Evolutionary conservation across 2,113 vertebrate species (phyloP).

Genomic region (Gyps fulvus): DNA sequence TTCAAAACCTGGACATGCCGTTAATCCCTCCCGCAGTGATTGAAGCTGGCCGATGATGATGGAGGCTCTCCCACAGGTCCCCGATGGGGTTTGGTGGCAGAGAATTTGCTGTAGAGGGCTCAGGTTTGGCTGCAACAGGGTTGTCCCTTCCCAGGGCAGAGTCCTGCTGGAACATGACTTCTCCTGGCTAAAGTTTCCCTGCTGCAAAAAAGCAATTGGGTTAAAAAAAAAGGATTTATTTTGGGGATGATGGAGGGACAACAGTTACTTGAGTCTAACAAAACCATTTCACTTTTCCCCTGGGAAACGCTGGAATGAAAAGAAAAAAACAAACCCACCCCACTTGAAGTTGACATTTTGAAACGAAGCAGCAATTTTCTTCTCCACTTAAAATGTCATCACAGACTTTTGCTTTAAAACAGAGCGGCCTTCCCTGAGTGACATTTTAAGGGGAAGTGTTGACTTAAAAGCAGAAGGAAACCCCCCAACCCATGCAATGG

Average conservation of each 20-base stretch:
- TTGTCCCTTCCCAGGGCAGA: not conserved
- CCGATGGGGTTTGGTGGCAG: rapidly evolving
- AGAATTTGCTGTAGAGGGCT: not conserved
- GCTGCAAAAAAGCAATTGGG: not conserved
- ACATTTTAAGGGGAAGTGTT: slow-evolving; percentile 49
- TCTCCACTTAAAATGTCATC: slow-evolving; percentile 54
- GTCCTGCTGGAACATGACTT: rapidly evolving
- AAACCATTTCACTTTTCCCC: not conserved
- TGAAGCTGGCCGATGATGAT: rapidly evolving
- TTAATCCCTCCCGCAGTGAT: not conserved
- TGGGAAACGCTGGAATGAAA: not conserved
- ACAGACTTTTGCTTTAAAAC: slow-evolving; percentile 16
- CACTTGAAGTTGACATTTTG: slow-evolving; percentile 36
- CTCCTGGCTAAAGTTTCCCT: not conserved
- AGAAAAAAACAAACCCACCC: not conserved
- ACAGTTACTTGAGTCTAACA: not conserved
- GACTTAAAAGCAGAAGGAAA: slow-evolving; percentile 45
- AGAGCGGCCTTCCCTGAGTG: not conserved
- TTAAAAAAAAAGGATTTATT: not conserved
- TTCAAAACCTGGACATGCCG: not conserved
- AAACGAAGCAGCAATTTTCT: slow-evolving; percentile 49
- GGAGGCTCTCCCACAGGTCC: not conserved
- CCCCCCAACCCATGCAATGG: not conserved
- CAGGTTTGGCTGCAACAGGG: not conserved
- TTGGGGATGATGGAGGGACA: not conserved